Base-by-base conservation (phyloP, 2,113 vertebrate genomes). In the Seriola rivoliana region DNA sequence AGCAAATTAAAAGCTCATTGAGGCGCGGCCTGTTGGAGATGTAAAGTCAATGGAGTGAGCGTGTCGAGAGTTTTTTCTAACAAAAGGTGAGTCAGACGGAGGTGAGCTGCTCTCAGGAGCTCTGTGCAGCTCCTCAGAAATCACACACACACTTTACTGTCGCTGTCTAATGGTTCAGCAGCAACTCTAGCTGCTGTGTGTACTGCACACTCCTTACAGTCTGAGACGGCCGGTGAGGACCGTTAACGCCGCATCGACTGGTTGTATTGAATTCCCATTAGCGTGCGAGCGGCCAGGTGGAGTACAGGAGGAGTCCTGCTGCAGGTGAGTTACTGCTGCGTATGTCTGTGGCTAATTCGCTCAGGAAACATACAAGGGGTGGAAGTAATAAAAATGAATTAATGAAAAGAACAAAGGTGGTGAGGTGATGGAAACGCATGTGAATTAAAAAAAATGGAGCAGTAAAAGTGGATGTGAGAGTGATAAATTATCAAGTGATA, bases 251-350 rank as follows among this genome's bases (percentile, higher is more conserved):
- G 14, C 54, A 90, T 88, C 25, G 74, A 88, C 78, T 52, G 34
- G 10, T 11, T n/a, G n/a, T 71, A 84, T 88, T 84, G 85, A 14
- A 84, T 84, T 81, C 25, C 57, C 83, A 86, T 86, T 88, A 85
- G 21, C 32, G 67, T 75, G 79, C 50, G 11, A 42, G 57, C 62
- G 69, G 89, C 72, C 78, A 70, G 78, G 80, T 70, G 23, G 55
- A 71, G 48, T 29, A 46, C 40, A 38, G 71, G 44, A 46, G 73
- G 59, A 78, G 71, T 68, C 17, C 11, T 46, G 38, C 55, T 44
- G 68, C 40, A 44, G 34, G 52, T 58, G 62, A 71, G 54, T 42
- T 72, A 40, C 38, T 52, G 25, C 59, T 68, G 67, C 67, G 58
- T 25, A 50, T 57, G 38, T n/a, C 29, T 68, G 34, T 2, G 9